Percentiles rank a stretch among this genome's conserved stretches.
Evolutionary conservation across 1,140 invertebrate species (phyloP).

Genomic region (Cephus cinctus): DNA sequence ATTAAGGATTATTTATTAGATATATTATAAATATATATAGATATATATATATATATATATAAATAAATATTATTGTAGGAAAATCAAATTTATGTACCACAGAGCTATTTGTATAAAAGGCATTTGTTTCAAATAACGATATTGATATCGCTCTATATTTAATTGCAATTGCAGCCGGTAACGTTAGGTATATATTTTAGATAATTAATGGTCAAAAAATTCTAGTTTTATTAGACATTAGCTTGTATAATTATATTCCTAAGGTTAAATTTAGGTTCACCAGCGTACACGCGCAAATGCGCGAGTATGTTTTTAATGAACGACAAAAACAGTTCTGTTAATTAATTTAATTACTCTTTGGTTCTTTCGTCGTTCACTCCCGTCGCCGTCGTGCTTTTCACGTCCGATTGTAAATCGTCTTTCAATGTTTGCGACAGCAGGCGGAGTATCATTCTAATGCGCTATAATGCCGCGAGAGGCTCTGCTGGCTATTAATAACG

Average conservation of each 20-base stretch:
- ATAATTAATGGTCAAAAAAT: conserved; percentile 18
- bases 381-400: conserved; percentile 16
- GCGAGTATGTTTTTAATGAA: conserved; percentile 13
- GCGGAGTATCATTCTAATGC: not conserved
- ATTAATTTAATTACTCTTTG: too few species aligned
- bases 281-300: conserved; percentile 13
- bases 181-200: conserved; percentile 34
- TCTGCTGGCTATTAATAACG: not conserved
- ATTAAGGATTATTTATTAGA: conserved; percentile 20
- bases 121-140: conserved; percentile 19
- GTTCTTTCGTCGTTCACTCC: conserved; percentile 20
- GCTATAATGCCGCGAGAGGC: too few species aligned
- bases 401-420: not conserved
- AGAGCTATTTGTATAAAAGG: conserved; percentile 39
- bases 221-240: conserved; percentile 23
- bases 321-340: too few species aligned
- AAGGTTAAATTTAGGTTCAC: not conserved
- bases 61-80: conserved; percentile 6
- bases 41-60: conserved; percentile 12
- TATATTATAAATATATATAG: conserved; percentile 14
- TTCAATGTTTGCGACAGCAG: not conserved
- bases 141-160: conserved; percentile 6
- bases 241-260: not conserved
- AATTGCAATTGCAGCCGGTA: conserved; percentile 23
- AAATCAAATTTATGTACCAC: conserved; percentile 25